Evolutionary conservation across 2,888 invertebrate genomes (phyloP).

Genomic region (Euplagia quadripunctaria): DNA sequence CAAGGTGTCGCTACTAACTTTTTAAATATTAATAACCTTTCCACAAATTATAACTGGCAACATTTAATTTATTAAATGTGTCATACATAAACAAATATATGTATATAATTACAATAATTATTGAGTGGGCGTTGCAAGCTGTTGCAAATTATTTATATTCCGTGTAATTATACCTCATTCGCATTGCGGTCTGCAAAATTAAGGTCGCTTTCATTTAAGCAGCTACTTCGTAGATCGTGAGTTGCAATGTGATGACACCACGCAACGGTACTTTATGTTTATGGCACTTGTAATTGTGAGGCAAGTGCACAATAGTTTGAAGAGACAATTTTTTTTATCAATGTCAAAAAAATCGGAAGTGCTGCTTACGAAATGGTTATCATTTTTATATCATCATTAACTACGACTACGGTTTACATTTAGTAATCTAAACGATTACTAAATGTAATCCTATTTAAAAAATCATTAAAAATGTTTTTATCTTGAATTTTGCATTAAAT

Average conservation of each 20-base stretch:
- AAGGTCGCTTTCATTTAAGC: conserved; percentile 22
- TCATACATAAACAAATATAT: not conserved
- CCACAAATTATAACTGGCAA: not conserved
- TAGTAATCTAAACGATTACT: too few relatives aligned
- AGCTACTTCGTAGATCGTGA: conserved; percentile 7
- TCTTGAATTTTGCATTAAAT: too few relatives aligned
- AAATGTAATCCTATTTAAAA: too few relatives aligned
- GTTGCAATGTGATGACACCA: conserved; percentile 12
- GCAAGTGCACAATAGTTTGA: not conserved
- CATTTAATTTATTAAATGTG: not conserved
- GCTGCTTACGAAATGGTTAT: too few relatives aligned
- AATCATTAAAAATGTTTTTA: too few relatives aligned
- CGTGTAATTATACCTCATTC: conserved; percentile 6
- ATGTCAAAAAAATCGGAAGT: too few relatives aligned
- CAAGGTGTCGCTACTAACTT: not conserved
- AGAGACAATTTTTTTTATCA: too few relatives aligned
- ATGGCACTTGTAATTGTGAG: conserved; percentile 2
- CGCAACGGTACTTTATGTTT: conserved; percentile 9
- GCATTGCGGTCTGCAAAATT: conserved; percentile 10
- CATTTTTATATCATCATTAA: too few relatives aligned
- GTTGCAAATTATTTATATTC: conserved; percentile 3
- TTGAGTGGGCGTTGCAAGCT: not conserved
- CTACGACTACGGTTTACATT: too few relatives aligned
- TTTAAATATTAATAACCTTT: not conserved
- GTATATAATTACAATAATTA: not conserved